Evolutionary conservation across 2,888 invertebrate species (phyloP).

Genomic region (Notocelia uddmanniana): DNA sequence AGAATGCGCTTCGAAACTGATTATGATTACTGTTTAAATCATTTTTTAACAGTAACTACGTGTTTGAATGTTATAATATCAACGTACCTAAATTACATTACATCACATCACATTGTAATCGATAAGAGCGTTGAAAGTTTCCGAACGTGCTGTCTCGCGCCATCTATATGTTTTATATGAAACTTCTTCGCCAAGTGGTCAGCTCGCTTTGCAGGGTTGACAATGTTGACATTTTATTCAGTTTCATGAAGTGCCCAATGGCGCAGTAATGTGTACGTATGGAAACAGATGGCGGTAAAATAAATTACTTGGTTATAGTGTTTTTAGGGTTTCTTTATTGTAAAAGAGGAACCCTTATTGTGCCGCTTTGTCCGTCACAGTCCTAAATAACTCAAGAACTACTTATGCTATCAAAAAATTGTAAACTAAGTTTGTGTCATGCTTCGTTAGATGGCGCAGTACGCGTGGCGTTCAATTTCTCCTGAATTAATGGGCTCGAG

Average conservation of each 20-base stretch:
- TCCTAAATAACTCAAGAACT: too few species aligned
- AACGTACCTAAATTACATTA: too few species aligned
- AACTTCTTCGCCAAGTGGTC: not conserved
- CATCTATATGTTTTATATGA: not conserved
- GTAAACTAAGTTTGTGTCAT: too few species aligned
- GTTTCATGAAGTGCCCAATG: not conserved
- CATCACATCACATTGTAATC: not conserved
- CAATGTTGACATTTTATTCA: too few species aligned
- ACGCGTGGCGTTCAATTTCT: too few species aligned
- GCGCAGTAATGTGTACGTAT: not conserved
- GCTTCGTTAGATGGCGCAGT: too few species aligned
- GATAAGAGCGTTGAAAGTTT: conserved; percentile 5
- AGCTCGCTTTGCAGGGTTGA: not conserved
- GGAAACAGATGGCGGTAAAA: conserved; percentile 12
- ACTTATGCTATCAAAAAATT: too few species aligned
- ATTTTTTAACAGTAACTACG: not conserved
- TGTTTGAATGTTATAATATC: too few species aligned
- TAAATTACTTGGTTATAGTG: not conserved
- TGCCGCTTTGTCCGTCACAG: too few species aligned
- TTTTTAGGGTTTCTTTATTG: too few species aligned
- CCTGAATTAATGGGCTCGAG: too few species aligned
- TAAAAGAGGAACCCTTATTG: too few species aligned
- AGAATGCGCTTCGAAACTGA: not conserved
- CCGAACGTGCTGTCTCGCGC: not conserved
- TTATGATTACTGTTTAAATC: not conserved